Evolutionary conservation across 2,888 invertebrate genomes (phyloP), one percentile per base, ranked within the genome.

Genomic region (Pristionchus maxplancki): DNA sequence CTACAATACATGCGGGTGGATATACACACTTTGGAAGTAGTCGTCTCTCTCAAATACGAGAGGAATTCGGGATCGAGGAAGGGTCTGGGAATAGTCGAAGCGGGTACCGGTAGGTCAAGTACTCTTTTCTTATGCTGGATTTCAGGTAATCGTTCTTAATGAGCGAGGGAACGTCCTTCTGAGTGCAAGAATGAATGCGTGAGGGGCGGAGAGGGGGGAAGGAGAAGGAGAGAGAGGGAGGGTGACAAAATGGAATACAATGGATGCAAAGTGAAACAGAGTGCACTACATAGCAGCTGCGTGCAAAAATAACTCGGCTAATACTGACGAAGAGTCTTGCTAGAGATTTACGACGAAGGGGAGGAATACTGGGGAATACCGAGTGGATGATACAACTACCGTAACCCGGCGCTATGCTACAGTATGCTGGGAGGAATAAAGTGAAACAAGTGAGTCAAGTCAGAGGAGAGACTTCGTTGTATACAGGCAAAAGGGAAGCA

Each of bases 141-240:
- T 48, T 28, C 28, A n/a, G 5, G 37, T 4, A 78, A 28, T 44
- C 34, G 44, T 78, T n/a, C 9, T 44, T 78, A 48, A 28, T 78
- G 78, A 78, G 78, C 78, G 44, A n/a, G 78, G 67, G 74, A n/a
- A 24, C 74, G 44, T 78, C 40, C 74, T 74, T 74, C 78, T 78
- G 44, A 78, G 78, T 78, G 78, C 28, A 37, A 40, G 40, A 62
- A 28, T 62, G 28, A 20, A 28, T 15, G 28, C n/a, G 37, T 31
- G 37, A 13, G 6, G 20, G 37, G 28, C 15, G 34, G 24, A 37
- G 5, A 5, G 71, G 67, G 67, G 9, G 58, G 31, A 64, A 31
- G 28, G 64, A 31, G 31, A 13, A 20, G 71, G 37, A 20, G 20
- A 20, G 71, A 28, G 24, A 11, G 24, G 24, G 37, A 1, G 3